Evolutionary conservation across 2,888 invertebrate genomes (phyloP).

Genomic region (Epinotia bilunana): DNA sequence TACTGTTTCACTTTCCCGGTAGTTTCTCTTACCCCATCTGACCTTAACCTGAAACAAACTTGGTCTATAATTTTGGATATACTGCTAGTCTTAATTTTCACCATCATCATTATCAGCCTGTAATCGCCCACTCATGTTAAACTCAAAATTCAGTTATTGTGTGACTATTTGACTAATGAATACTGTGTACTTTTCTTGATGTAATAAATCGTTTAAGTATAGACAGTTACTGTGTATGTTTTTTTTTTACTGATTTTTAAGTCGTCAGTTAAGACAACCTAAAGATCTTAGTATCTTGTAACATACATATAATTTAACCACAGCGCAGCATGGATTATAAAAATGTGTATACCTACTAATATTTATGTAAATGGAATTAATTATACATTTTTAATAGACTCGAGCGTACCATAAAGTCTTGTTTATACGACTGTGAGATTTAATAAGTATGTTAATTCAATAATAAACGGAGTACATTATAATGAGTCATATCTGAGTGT

Average conservation of each 20-base stretch:
- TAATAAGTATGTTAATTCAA: constrained; percentile 14
- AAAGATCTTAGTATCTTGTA: background rate
- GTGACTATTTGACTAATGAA: too few relatives aligned
- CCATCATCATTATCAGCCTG: too few relatives aligned
- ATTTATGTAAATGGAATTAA: constrained; percentile 21
- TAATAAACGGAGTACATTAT: background rate
- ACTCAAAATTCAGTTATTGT: too few relatives aligned
- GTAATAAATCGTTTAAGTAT: too few relatives aligned
- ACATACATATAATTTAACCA: background rate
- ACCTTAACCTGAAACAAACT: background rate
- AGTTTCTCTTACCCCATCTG: too few relatives aligned
- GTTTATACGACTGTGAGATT: constrained; percentile 18
- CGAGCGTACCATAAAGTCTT: background rate
- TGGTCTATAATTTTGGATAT: too few relatives aligned
- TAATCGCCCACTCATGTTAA: too few relatives aligned
- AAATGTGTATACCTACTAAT: constrained; percentile 7
- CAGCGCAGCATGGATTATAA: background rate
- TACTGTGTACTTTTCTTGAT: too few relatives aligned
- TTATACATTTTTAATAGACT: constrained; percentile 14
- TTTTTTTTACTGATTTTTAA: too few relatives aligned
- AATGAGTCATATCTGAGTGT: background rate
- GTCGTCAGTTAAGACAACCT: background rate
- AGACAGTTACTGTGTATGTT: too few relatives aligned
- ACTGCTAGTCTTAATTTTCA: too few relatives aligned
- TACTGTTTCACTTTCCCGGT: too few relatives aligned